Percentiles rank a stretch among this genome's conserved stretches.
phyloP scores from a whole-genome alignment of 1,140 invertebrate species.

The Eubasilissa regina region DNA sequence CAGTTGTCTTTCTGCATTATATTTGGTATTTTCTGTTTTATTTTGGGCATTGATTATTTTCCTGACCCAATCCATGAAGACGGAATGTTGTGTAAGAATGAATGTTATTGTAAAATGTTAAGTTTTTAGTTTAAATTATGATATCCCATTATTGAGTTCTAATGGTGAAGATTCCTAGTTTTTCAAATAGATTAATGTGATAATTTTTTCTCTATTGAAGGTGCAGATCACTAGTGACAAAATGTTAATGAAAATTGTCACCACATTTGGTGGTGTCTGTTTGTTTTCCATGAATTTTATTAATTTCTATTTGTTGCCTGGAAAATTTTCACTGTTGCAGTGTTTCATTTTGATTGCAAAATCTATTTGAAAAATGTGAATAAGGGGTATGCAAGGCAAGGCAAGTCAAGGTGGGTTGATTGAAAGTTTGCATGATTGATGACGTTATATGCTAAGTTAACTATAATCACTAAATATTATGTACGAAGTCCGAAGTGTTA shows the following conservation, averaged over 20 bases:
- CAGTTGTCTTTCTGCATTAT: too few relatives aligned
- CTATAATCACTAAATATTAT: background rate
- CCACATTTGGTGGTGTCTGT: too few relatives aligned
- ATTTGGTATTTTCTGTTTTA: too few relatives aligned
- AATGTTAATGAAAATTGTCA: too few relatives aligned
- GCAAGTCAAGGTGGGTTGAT: background rate
- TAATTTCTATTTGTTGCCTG: too few relatives aligned
- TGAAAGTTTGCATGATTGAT: slow-evolving; percentile 14
- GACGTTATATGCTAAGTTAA: slow-evolving; percentile 15
- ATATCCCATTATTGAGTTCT: background rate
- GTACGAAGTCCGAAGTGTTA: background rate
- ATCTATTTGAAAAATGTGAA: slow-evolving; percentile 7
- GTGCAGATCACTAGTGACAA: background rate
- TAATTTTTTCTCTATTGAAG: background rate
- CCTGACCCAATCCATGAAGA: background rate
- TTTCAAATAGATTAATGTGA: slow-evolving; percentile 22
- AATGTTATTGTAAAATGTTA: slow-evolving; percentile 9
- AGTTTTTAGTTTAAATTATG: slow-evolving; percentile 24
- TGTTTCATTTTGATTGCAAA: background rate
- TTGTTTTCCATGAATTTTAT: too few relatives aligned
- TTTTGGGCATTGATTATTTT: too few relatives aligned
- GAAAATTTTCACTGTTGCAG: too few relatives aligned
- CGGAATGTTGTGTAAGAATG: slow-evolving; percentile 1
- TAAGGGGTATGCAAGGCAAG: background rate
- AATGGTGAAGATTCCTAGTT: slow-evolving; percentile 10